phyloP scores from a whole-genome alignment of 2,888 invertebrate genomes.

The Pandemis heparana region DNA sequence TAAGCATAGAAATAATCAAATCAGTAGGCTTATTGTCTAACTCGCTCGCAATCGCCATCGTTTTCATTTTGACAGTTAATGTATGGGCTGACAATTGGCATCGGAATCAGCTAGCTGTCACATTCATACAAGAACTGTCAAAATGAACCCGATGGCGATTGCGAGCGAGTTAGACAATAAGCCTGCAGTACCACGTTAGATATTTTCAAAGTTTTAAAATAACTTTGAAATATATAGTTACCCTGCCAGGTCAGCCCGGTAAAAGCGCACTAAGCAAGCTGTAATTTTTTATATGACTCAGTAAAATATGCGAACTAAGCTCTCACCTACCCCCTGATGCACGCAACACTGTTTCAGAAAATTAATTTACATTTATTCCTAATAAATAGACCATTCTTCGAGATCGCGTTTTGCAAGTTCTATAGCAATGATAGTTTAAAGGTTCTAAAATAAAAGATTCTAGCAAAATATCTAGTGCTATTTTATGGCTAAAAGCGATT shows the following conservation, averaged over 20 bases:
- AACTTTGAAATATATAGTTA: neutral
- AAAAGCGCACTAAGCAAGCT: neutral
- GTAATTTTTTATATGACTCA: neutral
- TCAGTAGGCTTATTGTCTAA: too few species aligned
- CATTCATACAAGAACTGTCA: too few species aligned
- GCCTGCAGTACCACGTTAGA: neutral
- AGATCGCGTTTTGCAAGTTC: neutral
- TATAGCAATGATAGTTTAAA: too few species aligned
- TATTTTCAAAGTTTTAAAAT: neutral
- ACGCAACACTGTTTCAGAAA: neutral
- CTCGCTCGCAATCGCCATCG: too few species aligned
- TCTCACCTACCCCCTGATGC: neutral
- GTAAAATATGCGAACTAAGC: conserved; percentile 4
- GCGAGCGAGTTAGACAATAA: too few species aligned
- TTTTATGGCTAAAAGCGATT: neutral
- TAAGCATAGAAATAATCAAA: neutral
- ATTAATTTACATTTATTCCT: neutral
- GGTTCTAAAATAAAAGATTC: too few species aligned
- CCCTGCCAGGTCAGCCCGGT: too few species aligned
- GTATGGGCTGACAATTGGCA: too few species aligned
- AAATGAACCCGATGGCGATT: too few species aligned
- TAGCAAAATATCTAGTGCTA: neutral
- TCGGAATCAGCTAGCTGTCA: too few species aligned
- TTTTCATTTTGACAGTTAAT: too few species aligned
- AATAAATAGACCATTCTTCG: too few species aligned